Percentiles rank a stretch among this genome's conserved stretches.
These are phyloP conservation scores for Tyto alba DNA, from an alignment of 2,113 vertebrate species.

Conservation along the genomic window DNA sequence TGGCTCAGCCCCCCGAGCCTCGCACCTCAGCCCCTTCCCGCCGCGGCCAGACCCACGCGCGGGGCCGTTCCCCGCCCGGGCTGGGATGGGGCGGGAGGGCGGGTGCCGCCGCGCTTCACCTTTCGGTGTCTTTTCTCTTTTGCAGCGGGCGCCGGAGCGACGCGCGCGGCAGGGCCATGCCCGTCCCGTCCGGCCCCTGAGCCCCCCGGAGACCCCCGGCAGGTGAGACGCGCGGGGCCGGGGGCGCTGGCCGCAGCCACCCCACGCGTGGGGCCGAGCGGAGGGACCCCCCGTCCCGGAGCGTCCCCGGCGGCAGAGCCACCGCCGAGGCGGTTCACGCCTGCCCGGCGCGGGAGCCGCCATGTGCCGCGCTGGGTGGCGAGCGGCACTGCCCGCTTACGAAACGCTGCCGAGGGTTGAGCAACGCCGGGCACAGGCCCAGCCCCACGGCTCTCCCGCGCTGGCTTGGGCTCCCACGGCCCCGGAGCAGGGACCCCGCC, in stretches of 20 bases:
- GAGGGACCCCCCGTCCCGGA: neutral
- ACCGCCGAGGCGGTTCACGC: neutral
- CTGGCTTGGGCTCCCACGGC: neutral
- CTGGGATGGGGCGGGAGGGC: too few relatives aligned
- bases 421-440: neutral
- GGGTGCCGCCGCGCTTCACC: neutral
- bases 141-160: neutral
- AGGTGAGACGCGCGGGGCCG: neutral
- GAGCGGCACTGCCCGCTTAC: neutral
- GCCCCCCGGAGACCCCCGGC: neutral
- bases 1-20: too few relatives aligned
- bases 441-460: neutral
- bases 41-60: too few relatives aligned
- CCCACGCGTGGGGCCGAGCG: neutral
- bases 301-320: neutral
- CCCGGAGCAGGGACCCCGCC: neutral
- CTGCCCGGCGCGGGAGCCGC: neutral
- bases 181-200: neutral
- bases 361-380: neutral
- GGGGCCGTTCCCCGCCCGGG: too few relatives aligned
- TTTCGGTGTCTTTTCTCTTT: neutral
- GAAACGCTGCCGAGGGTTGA: neutral
- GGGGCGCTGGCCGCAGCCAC: too few relatives aligned
- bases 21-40: neutral
- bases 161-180: neutral